Evolutionary conservation across 2,113 vertebrate species (phyloP).

Genomic region (Neolamprologus devosi): DNA sequence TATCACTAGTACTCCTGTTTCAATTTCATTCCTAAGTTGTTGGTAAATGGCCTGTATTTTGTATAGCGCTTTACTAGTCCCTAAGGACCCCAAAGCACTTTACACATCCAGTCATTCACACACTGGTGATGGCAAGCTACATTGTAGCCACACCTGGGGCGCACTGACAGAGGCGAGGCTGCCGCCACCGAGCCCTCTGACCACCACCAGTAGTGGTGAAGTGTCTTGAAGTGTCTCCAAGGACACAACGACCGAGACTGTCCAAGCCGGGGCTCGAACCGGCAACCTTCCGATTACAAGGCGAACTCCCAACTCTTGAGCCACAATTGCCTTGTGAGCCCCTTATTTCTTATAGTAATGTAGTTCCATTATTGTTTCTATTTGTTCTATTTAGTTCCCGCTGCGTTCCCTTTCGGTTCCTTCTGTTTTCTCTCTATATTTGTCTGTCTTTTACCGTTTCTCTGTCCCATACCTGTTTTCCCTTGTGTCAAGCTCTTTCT

Average conservation of each 20-base stretch:
- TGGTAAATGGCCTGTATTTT: not conserved
- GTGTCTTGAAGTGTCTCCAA: not conserved
- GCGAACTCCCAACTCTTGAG: not conserved
- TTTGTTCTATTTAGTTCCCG: not conserved
- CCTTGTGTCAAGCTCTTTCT: not conserved
- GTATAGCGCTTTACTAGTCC: not conserved
- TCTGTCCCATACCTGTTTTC: not conserved
- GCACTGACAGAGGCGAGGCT: not conserved
- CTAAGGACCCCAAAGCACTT: not conserved
- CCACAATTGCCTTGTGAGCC: not conserved
- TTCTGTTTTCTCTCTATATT: not conserved
- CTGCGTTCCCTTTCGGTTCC: not conserved
- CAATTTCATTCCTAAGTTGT: not conserved
- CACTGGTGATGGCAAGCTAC: not conserved
- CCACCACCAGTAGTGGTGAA: not conserved
- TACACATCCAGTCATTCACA: not conserved
- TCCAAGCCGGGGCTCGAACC: accelerated
- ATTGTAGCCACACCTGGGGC: not conserved
- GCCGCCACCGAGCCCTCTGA: not conserved
- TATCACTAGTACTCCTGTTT: not conserved
- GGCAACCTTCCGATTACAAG: not conserved
- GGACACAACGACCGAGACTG: not conserved
- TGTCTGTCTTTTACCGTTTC: not conserved
- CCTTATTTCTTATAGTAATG: not conserved
- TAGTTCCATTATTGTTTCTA: not conserved